phyloP scores from a whole-genome alignment of 2,888 invertebrate species.

The Dryobota labecula region DNA sequence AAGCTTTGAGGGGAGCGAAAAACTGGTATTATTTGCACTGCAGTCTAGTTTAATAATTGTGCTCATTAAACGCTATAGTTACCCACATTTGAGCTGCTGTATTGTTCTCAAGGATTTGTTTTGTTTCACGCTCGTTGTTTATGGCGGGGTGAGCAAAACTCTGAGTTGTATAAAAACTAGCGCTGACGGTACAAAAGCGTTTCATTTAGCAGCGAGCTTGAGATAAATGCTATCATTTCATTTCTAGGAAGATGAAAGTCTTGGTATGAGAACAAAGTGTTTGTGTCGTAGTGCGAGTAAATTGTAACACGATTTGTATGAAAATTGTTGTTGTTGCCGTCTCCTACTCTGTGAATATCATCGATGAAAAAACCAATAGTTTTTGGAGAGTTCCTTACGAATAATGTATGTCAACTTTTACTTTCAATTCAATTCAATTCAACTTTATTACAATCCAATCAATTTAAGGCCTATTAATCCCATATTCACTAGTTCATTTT shows the following conservation, averaged over 20 bases:
- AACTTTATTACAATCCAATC: no score
- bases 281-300: no score
- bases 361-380: no score
- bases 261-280: background rate
- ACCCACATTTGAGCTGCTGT: conserved; percentile 44
- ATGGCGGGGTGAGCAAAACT: conserved; percentile 25
- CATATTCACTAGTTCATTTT: conserved; percentile 1
- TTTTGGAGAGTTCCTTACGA: no score
- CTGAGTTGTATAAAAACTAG: conserved; percentile 28
- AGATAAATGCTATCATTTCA: conserved; percentile 33
- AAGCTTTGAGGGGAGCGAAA: conserved; percentile 1
- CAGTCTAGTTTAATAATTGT: conserved; percentile 55
- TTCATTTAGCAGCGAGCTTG: conserved; percentile 18
- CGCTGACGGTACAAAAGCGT: conserved; percentile 11
- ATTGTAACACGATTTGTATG: no score
- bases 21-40: conserved; percentile 38
- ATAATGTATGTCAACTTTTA: no score
- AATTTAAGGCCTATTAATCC: background rate
- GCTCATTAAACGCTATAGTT: conserved; percentile 49
- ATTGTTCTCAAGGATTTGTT: conserved; percentile 56
- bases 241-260: conserved; percentile 19
- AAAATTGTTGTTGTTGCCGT: no score
- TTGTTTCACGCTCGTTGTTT: conserved; percentile 48
- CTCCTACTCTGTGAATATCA: no score
- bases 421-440: no score